A percentile compares a stretch with the other conserved stretches of the same genome.
Conservation (phyloP, 2,113 vertebrate genomes). For the Urocolius indicus region DNA sequence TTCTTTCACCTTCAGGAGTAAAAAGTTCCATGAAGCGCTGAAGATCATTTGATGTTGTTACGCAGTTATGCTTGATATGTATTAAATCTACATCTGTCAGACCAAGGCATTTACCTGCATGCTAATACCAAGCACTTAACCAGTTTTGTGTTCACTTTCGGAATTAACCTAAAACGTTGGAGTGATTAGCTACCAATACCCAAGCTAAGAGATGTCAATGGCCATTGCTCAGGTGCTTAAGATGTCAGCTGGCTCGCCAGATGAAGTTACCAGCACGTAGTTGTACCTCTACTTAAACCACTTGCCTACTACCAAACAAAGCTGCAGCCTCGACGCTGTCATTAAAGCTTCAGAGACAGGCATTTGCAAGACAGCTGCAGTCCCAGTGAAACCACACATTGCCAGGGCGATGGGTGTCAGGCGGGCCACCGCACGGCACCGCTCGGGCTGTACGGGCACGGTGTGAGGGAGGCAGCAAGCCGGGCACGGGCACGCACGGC, state of each 20-base stretch:
- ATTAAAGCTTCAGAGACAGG: neutral
- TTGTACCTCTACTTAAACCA: rapidly evolving
- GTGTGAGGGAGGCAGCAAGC: rapidly evolving
- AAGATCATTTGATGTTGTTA: neutral
- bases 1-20: neutral
- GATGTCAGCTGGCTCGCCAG: rapidly evolving
- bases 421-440: neutral
- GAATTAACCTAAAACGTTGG: neutral
- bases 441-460: neutral
- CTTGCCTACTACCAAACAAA: neutral
- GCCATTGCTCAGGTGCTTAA: neutral
- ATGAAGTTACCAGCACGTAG: neutral
- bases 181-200: neutral
- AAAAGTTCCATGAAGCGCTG: neutral
- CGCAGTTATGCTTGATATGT: neutral
- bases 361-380: rapidly evolving
- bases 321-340: neutral
- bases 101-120: neutral
- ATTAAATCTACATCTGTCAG: neutral
- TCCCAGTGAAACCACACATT: rapidly evolving
- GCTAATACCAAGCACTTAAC: neutral
- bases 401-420: rapidly evolving
- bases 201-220: neutral
- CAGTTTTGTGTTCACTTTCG: neutral
- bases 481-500: too few species aligned